Base-by-base conservation (phyloP, 2,113 vertebrate genomes). In the Polyodon spathula region DNA sequence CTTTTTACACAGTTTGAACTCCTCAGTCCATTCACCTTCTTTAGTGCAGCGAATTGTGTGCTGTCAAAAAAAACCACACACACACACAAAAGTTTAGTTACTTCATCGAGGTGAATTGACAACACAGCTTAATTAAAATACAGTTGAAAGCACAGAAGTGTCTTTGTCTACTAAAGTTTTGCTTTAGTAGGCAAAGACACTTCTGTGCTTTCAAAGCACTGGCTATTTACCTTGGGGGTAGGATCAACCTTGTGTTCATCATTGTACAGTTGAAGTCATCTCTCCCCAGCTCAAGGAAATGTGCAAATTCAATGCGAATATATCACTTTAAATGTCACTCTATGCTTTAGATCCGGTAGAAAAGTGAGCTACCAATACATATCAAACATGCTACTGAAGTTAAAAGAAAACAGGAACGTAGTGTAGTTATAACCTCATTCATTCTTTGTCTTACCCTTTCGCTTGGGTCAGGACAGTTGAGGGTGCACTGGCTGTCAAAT, bases 21-120 rank as follows among this genome's bases (percentile, higher is more conserved):
- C 84, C 52, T 86, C 77, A 4, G 87, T 92, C 95, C 95, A 98
- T 17, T 64, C 56, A 0, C 93, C 95, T 8, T 94, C 88, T 72
- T 94, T 92, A 1, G 84, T 91, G 72, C 95, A 98, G 66, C 82
- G 6, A 4, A 93, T 93, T 38, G 87, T 86, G 48, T 62, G 75
- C 95, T 94, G 66, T 48, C 68, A 69, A 1, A 69, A 17, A 38
- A 73, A 65, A 75, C 11, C 12, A 46, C 3, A 27, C 27, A 27
- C 27, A 27, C 27, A 27, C 27, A 27, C 1, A 27, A 2, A 27
- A 27, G 1, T 27, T 27, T 27, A 27, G 27, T 27, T 27, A 27
- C 27, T 27, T 27, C 3, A 3, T 27, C 27, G 3, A 27, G 27
- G 27, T 27, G 27, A 27, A 27, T 2, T 27, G 27, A 27, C 27